Evolutionary conservation across 2,113 vertebrate genomes (phyloP).

Genomic region (Catharus bicknelli): DNA sequence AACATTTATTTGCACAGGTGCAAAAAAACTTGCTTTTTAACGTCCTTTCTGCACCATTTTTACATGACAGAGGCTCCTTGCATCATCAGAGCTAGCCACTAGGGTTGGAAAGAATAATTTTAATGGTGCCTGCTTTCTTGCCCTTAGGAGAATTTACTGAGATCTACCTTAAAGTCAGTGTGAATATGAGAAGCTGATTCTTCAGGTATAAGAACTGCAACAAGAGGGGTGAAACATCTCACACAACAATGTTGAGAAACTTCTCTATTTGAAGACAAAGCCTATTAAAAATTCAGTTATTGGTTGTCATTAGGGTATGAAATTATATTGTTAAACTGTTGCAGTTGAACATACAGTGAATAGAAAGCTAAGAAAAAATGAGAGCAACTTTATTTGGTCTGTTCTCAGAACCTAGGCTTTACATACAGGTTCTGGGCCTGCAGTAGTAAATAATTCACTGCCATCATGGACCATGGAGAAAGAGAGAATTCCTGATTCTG

Average conservation of each 20-base stretch:
- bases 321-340: background rate
- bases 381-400: background rate
- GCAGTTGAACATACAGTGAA: background rate
- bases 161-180: background rate
- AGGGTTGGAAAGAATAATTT: background rate
- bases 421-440: fast-evolving
- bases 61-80: background rate
- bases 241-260: background rate
- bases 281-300: background rate
- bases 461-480: no score
- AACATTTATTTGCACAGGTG: background rate
- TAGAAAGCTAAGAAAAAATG: background rate
- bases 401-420: background rate
- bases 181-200: background rate
- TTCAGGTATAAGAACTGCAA: background rate
- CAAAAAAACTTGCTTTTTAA: background rate
- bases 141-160: background rate
- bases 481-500: background rate
- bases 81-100: background rate
- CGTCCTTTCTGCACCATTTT: background rate
- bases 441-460: background rate
- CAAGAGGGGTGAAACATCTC: background rate
- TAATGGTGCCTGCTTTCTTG: background rate
- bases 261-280: background rate
- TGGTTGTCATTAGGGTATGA: background rate